Percentiles rank a stretch among this genome's conserved stretches.
These are phyloP conservation scores for Sphenopsis melanotis DNA, from an alignment of 2,797 vertebrate genomes.

Conservation along the genomic window DNA sequence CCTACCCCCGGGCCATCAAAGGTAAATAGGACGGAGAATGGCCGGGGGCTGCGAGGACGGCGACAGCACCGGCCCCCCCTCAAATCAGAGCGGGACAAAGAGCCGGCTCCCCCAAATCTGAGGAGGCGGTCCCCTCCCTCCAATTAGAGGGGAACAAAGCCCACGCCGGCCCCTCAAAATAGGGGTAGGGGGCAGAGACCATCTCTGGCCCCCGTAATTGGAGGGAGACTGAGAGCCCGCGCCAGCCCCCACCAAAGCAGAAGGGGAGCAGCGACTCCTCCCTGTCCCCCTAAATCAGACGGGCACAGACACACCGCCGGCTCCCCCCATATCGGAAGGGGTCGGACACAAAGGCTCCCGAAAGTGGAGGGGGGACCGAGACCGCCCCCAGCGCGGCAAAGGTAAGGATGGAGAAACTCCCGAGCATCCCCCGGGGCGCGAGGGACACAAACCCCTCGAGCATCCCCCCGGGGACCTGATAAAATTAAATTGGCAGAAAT, in stretches of 20 bases:
- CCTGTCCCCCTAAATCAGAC: not conserved
- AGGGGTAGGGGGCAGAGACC: not conserved
- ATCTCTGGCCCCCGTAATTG: no score
- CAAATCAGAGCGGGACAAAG: no score
- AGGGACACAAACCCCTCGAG: not conserved
- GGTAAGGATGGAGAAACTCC: not conserved
- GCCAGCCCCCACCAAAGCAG: not conserved
- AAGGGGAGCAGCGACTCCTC: not conserved
- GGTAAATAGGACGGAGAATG: no score
- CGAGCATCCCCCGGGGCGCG: not conserved
- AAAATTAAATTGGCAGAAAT: not conserved
- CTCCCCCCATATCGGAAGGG: not conserved
- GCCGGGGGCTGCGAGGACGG: no score
- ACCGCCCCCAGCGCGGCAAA: not conserved
- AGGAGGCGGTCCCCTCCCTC: no score
- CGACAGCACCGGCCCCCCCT: no score
- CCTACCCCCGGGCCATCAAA: no score
- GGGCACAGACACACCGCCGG: not conserved
- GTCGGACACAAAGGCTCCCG: not conserved
- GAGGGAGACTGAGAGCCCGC: no score
- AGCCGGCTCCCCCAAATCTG: no score
- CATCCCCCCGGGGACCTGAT: not conserved
- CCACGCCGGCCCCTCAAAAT: not conserved
- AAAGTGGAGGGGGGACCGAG: not conserved
- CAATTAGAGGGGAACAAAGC: no score